Conservation (phyloP, 2,113 vertebrate genomes). For the Dasypus novemcinctus region DNA sequence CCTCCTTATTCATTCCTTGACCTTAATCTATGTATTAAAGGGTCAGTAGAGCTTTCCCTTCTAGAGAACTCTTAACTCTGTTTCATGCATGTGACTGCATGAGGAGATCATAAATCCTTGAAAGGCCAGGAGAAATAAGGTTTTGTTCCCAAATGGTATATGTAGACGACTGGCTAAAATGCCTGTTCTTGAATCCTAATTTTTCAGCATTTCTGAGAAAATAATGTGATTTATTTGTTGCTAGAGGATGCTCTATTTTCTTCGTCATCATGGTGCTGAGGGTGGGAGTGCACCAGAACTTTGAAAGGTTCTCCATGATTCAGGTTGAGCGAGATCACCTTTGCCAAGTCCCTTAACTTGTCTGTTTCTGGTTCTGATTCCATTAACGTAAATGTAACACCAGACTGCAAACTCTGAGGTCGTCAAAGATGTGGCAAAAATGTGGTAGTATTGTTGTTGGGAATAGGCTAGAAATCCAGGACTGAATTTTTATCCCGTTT, state of each 20-base stretch:
- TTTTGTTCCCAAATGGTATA: not conserved
- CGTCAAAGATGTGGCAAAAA: not conserved
- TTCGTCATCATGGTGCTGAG: not conserved
- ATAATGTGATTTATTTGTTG: not conserved
- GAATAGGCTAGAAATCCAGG: not conserved
- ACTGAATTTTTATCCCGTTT: not conserved
- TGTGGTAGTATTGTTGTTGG: not conserved
- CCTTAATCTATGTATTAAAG: not conserved
- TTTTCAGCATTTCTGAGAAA: constrained; percentile 26
- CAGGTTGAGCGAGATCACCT: not conserved
- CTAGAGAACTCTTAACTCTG: not conserved
- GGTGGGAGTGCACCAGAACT: not conserved
- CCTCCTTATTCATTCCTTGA: not conserved
- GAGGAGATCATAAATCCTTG: not conserved
- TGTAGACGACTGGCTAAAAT: not conserved
- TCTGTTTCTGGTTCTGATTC: not conserved
- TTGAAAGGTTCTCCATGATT: not conserved
- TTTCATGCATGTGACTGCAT: not conserved
- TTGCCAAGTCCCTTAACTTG: not conserved
- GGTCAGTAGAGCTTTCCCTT: not conserved
- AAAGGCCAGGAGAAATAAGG: not conserved
- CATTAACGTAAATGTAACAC: not conserved
- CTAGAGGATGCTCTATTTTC: not conserved
- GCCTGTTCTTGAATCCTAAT: not conserved
- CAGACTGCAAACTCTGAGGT: not conserved